Evolutionary conservation across 2,797 vertebrate species (phyloP).

Genomic region (Psittacula echo): DNA sequence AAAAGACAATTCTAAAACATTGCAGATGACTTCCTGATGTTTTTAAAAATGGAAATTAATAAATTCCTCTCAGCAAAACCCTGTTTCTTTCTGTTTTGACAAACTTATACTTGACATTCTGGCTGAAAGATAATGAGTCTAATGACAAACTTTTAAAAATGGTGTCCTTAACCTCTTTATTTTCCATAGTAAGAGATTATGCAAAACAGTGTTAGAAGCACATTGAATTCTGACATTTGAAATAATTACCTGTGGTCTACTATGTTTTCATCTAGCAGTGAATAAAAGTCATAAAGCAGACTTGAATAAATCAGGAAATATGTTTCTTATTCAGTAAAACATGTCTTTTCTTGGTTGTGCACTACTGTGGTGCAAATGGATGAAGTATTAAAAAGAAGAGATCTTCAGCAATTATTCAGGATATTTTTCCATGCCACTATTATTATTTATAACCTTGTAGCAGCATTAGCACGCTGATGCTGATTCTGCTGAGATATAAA

Average conservation of each 20-base stretch:
- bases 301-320: slow-evolving; percentile 61
- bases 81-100: slow-evolving; percentile 17
- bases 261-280: slow-evolving; percentile 52
- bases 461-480: slow-evolving; percentile 36
- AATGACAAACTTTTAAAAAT: slow-evolving; percentile 21
- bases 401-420: slow-evolving; percentile 53
- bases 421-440: slow-evolving; percentile 44
- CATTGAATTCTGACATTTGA: slow-evolving; percentile 61
- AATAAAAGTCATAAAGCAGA: slow-evolving; percentile 27
- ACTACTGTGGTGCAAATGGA: neutral
- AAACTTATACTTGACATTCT: slow-evolving; percentile 19
- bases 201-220: slow-evolving; percentile 48
- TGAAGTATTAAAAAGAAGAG: slow-evolving; percentile 35
- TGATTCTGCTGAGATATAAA: slow-evolving; percentile 67
- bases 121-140: slow-evolving; percentile 45
- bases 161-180: slow-evolving; percentile 28
- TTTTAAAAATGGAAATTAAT: neutral
- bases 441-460: slow-evolving; percentile 62
- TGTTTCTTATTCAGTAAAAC: slow-evolving; percentile 15
- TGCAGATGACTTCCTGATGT: neutral
- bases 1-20: neutral
- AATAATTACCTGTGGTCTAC: slow-evolving; percentile 55
- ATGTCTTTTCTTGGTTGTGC: slow-evolving; percentile 5
- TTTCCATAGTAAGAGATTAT: slow-evolving; percentile 60
- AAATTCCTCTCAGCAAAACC: neutral